Evolutionary conservation across 2,113 vertebrate genomes (phyloP).

Genomic region (Ceratotherium simum): DNA sequence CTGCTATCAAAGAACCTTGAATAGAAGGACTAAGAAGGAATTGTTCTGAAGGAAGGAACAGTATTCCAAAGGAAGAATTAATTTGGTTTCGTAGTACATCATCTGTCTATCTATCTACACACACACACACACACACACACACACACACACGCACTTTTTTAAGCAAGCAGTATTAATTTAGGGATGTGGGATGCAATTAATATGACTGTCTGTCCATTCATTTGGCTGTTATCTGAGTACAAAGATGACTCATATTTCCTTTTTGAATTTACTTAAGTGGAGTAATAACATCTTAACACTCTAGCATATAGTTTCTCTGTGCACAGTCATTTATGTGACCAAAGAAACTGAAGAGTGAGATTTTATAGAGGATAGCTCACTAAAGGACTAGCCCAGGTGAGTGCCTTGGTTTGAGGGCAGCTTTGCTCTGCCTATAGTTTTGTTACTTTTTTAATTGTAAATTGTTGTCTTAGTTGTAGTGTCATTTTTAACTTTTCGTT

Average conservation of each 20-base stretch:
- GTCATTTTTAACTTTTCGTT: slow-evolving; percentile 26
- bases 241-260: slow-evolving; percentile 2
- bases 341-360: not conserved
- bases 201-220: not conserved
- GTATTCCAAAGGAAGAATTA: not conserved
- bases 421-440: not conserved
- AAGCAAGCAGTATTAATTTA: slow-evolving; percentile 34
- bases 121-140: not conserved
- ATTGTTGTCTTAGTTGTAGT: slow-evolving; percentile 42
- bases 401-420: not conserved
- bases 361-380: not conserved
- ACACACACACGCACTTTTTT: not conserved
- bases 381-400: not conserved
- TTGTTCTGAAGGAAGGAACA: slow-evolving; percentile 28
- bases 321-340: not conserved
- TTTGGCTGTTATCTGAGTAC: slow-evolving; percentile 14
- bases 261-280: slow-evolving; percentile 27
- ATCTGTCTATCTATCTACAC: not conserved
- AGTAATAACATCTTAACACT: not conserved
- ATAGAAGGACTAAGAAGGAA: slow-evolving; percentile 22
- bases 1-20: slow-evolving; percentile 1
- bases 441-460: slow-evolving; percentile 38
- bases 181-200: not conserved
- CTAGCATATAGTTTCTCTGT: slow-evolving; percentile 10
- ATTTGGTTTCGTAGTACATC: not conserved